Evolutionary conservation across 2,888 invertebrate species (phyloP).

Genomic region (Conchocele bisecta): DNA sequence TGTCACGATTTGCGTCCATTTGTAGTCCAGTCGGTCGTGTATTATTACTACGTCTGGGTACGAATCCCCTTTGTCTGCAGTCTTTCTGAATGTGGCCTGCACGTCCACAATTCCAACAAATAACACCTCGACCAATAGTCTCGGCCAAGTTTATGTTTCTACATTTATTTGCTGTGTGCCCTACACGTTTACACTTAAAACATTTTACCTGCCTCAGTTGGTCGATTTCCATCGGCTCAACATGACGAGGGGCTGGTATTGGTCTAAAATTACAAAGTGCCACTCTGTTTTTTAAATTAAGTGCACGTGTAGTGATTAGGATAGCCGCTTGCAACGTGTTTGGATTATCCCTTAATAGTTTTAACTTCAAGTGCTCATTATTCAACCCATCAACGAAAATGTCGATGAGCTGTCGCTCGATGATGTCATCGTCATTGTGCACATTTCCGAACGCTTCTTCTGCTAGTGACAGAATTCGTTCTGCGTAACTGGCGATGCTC

Average conservation of each 20-base stretch:
- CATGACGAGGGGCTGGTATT: too few species aligned
- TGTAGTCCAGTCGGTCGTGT: not conserved
- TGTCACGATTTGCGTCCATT: too few species aligned
- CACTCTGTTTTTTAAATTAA: constrained; percentile 38
- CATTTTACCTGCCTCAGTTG: not conserved
- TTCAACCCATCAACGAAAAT: constrained; percentile 34
- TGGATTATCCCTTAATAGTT: constrained; percentile 28
- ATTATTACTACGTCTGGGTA: not conserved
- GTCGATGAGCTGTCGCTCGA: constrained; percentile 21
- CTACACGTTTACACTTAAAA: constrained; percentile 5
- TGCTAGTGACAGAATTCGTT: too few species aligned
- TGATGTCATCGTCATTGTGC: too few species aligned
- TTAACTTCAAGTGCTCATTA: constrained; percentile 23
- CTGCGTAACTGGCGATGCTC: too few species aligned
- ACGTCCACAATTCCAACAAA: constrained; percentile 2
- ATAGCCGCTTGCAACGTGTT: constrained; percentile 11
- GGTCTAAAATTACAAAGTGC: constrained; percentile 28
- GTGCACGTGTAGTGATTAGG: constrained; percentile 4
- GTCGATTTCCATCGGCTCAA: constrained; percentile 30
- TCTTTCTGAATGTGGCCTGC: constrained; percentile 8
- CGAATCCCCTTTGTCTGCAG: not conserved
- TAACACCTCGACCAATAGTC: not conserved
- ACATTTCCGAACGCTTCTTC: too few species aligned
- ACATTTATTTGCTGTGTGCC: constrained; percentile 15
- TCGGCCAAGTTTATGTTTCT: not conserved